phyloP scores from a whole-genome alignment of 2,888 invertebrate genomes.

The Nemapogon koenigi region DNA sequence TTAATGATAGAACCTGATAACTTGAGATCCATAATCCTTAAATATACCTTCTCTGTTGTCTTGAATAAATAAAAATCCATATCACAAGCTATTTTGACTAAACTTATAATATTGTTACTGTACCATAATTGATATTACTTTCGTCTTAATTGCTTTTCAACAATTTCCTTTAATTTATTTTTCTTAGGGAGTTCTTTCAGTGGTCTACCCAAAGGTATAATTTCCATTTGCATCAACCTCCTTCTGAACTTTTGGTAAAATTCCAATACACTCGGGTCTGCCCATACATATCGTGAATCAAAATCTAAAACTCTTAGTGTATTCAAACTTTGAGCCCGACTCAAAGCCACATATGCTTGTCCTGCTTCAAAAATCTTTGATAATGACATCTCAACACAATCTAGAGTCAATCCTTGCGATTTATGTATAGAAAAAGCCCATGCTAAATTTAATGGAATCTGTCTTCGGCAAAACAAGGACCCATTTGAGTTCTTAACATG shows the following conservation, averaged over 20 bases:
- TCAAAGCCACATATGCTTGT: constrained; percentile 95
- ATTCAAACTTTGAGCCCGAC: constrained; percentile 87
- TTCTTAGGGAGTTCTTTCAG: constrained; percentile 48
- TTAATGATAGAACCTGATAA: too few relatives aligned
- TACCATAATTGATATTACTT: too few relatives aligned
- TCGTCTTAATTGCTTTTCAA: constrained; percentile 39
- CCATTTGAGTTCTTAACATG: constrained; percentile 72
- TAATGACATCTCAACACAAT: constrained; percentile 94
- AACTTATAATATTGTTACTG: too few relatives aligned
- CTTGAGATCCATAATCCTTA: too few relatives aligned
- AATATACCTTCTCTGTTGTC: too few relatives aligned
- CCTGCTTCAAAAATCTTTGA: constrained; percentile 93
- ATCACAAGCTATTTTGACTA: too few relatives aligned
- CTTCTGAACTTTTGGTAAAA: constrained; percentile 79
- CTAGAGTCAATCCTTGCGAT: constrained; percentile 92
- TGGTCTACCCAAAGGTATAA: constrained; percentile 67
- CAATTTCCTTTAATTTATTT: constrained; percentile 40
- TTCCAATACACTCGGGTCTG: constrained; percentile 81
- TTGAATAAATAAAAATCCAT: too few relatives aligned
- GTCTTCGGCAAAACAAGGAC: constrained; percentile 60
- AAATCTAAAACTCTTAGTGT: constrained; percentile 89
- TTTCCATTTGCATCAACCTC: constrained; percentile 68
- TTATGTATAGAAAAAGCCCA: constrained; percentile 99
- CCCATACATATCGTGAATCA: constrained; percentile 85
- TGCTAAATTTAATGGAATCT: constrained; percentile 89